These are phyloP conservation scores for Brachyopa scutellaris DNA, from an alignment of 2,888 invertebrate genomes.

Conservation along the genomic window DNA sequence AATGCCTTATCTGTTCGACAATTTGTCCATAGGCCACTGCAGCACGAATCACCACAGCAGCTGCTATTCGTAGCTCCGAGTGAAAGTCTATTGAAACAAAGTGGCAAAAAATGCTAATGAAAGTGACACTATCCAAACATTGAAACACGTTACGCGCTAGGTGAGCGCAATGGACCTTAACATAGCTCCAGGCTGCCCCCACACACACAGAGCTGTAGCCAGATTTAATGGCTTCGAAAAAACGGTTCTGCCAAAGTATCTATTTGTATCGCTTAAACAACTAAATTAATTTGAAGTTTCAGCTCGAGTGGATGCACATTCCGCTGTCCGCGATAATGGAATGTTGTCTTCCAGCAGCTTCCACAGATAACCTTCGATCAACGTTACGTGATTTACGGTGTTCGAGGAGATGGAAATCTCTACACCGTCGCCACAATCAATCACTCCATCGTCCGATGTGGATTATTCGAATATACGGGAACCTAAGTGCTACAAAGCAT, in stretches of 20 bases:
- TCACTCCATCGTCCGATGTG: constrained; percentile 64
- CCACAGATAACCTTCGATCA: constrained; percentile 65
- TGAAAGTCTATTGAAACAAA: constrained; percentile 48
- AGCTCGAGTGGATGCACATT: constrained; percentile 54
- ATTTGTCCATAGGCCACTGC: constrained; percentile 34
- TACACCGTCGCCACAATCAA: constrained; percentile 67
- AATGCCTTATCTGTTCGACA: constrained; percentile 31
- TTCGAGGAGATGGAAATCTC: constrained; percentile 60
- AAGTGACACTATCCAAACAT: constrained; percentile 38
- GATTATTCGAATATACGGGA: constrained; percentile 30
- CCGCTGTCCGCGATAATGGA: constrained; percentile 40
- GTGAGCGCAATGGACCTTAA: constrained; percentile 45
- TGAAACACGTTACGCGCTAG: constrained; percentile 11
- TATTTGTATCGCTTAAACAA: constrained; percentile 48
- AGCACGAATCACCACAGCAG: constrained; percentile 1
- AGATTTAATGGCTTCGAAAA: background rate
- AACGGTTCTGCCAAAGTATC: constrained; percentile 9
- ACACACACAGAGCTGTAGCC: constrained; percentile 32
- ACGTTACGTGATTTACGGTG: constrained; percentile 49
- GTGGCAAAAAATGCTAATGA: constrained; percentile 52
- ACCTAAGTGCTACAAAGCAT: constrained; percentile 36
- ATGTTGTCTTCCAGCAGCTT: constrained; percentile 49
- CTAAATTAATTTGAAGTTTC: constrained; percentile 62
- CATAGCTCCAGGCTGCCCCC: constrained; percentile 31
- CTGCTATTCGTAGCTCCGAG: constrained; percentile 13